Evolutionary conservation across 1,140 invertebrate genomes (phyloP).

Genomic region (Archivesica marissinica): DNA sequence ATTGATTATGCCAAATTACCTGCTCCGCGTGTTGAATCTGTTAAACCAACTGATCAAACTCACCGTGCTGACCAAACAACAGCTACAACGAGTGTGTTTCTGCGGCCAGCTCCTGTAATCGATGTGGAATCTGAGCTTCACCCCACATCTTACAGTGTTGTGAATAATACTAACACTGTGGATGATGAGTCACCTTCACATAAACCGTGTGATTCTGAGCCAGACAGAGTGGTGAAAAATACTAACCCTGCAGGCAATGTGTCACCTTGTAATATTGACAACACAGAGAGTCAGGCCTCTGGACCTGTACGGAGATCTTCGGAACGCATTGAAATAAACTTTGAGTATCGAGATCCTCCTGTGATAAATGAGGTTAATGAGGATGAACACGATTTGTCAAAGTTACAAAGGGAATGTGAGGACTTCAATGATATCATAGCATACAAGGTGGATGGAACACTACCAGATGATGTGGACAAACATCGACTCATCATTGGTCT

Average conservation of each 20-base stretch:
- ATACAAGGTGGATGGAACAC: slow-evolving; percentile 4
- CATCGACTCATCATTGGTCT: background rate
- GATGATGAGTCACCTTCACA: background rate
- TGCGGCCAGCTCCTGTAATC: background rate
- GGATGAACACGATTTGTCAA: background rate
- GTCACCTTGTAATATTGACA: background rate
- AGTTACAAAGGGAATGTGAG: slow-evolving; percentile 58
- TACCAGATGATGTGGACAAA: slow-evolving; percentile 46
- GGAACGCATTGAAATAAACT: background rate
- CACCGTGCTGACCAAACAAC: background rate
- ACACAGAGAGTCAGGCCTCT: too few species aligned
- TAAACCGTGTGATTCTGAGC: background rate
- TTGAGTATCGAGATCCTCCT: background rate
- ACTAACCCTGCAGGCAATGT: background rate
- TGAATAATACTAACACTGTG: background rate
- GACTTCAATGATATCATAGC: slow-evolving; percentile 56
- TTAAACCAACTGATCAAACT: background rate
- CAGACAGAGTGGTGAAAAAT: background rate
- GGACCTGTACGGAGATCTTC: background rate
- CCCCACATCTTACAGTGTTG: background rate
- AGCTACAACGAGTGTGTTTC: background rate
- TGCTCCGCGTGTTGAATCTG: background rate
- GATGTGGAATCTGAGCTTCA: too few species aligned
- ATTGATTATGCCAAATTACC: too few species aligned
- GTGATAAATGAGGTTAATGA: background rate